phyloP scores from a whole-genome alignment of 2,888 invertebrate species.

The Serrognathus titanus region DNA sequence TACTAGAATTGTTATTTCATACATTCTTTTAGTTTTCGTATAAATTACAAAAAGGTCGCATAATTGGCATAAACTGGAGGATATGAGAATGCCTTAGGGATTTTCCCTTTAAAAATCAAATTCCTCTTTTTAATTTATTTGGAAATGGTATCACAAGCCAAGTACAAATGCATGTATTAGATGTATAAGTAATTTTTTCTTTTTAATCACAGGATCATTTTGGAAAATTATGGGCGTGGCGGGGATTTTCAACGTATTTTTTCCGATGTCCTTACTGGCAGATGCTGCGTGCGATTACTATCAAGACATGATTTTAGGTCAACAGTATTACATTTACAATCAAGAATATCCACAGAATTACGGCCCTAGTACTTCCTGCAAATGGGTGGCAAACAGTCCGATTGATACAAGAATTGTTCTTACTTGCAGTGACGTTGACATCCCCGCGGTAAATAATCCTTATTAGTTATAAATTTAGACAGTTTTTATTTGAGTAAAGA shows the following conservation, averaged over 20 bases:
- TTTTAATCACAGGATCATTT: constrained; percentile 16
- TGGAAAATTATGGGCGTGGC: constrained; percentile 30
- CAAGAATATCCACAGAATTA: constrained; percentile 52
- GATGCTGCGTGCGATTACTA: constrained; percentile 50
- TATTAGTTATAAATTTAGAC: neutral
- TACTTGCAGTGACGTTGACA: constrained; percentile 48
- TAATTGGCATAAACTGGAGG: no score
- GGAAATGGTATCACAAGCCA: no score
- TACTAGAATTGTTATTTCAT: no score
- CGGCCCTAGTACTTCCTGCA: constrained; percentile 44
- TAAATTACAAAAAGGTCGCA: neutral
- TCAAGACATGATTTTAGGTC: constrained; percentile 44
- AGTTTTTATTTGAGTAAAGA: no score
- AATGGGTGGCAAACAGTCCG: constrained; percentile 53
- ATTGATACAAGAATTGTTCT: constrained; percentile 49
- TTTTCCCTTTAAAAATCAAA: no score
- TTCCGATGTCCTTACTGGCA: constrained; percentile 35
- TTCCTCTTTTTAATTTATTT: no score
- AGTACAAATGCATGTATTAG: no score
- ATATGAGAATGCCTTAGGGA: no score
- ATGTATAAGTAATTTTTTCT: no score
- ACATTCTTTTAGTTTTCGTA: no score
- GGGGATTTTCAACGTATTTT: constrained; percentile 37
- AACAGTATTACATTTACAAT: constrained; percentile 50
- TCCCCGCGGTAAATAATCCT: constrained; percentile 50